Evolutionary conservation across 2,113 vertebrate genomes (phyloP).

Genomic region (Bostrychus sinensis): DNA sequence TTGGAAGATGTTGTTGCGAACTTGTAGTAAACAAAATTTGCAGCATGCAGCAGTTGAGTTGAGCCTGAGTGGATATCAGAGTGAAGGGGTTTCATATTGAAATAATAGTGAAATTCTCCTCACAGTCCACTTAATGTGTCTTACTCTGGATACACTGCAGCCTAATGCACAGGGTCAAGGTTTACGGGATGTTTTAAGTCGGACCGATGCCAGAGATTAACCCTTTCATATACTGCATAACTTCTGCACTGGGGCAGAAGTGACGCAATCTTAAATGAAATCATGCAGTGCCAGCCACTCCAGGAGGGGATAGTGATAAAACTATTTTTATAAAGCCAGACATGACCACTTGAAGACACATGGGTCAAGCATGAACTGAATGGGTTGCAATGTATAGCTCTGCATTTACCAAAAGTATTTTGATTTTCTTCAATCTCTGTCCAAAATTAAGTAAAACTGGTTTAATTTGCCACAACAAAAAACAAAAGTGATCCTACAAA

Average conservation of each 20-base stretch:
- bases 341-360: background rate
- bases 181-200: conserved; percentile 22
- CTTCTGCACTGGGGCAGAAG: conserved; percentile 3
- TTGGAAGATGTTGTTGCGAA: background rate
- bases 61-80: background rate
- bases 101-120: conserved; percentile 16
- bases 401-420: too few relatives aligned
- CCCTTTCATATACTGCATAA: background rate
- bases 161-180: conserved; percentile 30
- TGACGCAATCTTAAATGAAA: background rate
- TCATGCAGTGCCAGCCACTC: background rate
- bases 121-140: conserved; percentile 11
- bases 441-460: too few relatives aligned
- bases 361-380: background rate
- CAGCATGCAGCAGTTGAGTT: background rate
- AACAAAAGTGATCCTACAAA: too few relatives aligned
- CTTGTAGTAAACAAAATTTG: background rate
- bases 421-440: too few relatives aligned
- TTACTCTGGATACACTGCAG: too few relatives aligned
- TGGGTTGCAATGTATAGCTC: too few relatives aligned
- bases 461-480: too few relatives aligned
- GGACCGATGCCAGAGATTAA: conserved; percentile 14
- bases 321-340: background rate
- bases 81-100: background rate
- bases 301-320: background rate